Evolutionary conservation across 2,797 vertebrate species (phyloP), one percentile per base, ranked within the genome.

Genomic region (Spondyliosoma cantharus): DNA sequence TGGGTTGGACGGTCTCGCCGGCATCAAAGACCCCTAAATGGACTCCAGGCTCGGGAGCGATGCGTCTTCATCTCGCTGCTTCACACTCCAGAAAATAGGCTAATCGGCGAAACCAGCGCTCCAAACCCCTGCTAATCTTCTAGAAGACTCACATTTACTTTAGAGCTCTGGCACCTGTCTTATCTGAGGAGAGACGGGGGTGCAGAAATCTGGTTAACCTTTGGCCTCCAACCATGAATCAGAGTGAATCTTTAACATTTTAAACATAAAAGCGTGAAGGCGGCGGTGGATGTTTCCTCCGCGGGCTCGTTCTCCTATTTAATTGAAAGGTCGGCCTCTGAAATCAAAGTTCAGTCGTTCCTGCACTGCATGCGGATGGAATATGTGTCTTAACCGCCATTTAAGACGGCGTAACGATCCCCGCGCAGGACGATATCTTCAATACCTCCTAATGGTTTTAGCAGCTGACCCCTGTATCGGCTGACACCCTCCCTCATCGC

Each of bases 11-110:
- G 0, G 56, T 68, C 64, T 73, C 25, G 8, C 65, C 2, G 22
- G 27, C 37, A 24, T 65, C 52, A 54, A 50, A 71, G 67, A 50
- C 25, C 52, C 29, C 53, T 74, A 64, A 84, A 88, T 71, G 72
- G 73, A 82, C 69, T 77, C 58, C 37, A 9, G 74, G 45, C 74
- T 71, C 50, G 4, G 52, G 49, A 65, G 82, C 66, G 8, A 69
- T 48, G 73, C 76, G 48, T 86, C 76, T 80, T 82, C 83, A 89
- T 89, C 88, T 85, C 73, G 57, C 73, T 77, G 85, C 84, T 81
- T 86, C 84, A 87, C 87, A 81, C 78, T 78, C 76, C 80, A 74
- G 76, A 78, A 86, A 85, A 87, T 37, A 70, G 58, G 74, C 68
- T 84, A 65, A 84, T 83, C 49, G 8, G 43, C 14, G n/a, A 27